Conservation (phyloP, 2,113 vertebrate genomes). For the Scomber japonicus region DNA sequence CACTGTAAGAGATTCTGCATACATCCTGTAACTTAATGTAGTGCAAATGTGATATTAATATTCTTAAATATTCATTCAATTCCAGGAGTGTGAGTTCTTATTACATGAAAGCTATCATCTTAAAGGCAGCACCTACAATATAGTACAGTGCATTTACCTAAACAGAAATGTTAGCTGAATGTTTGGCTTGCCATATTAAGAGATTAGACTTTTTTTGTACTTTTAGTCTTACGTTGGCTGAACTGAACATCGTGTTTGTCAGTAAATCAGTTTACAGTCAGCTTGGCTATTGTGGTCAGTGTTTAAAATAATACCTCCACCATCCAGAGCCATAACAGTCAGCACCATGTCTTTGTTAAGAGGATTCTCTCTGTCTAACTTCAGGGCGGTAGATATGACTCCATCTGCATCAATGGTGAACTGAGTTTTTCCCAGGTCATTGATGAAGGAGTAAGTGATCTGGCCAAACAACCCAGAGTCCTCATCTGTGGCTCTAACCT, state of each 20-base stretch:
- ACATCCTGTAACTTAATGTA: not conserved
- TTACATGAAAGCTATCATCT: not conserved
- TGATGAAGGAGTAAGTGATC: constrained; percentile 93
- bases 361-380: constrained; percentile 91
- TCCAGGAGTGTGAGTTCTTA: not conserved
- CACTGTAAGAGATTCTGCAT: not conserved
- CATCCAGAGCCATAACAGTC: constrained; percentile 93
- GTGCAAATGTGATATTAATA: constrained; percentile 10
- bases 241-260: not conserved
- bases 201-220: not conserved
- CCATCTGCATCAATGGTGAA: constrained; percentile 92
- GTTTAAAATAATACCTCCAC: constrained; percentile 84
- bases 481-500: constrained; percentile 92
- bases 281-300: not conserved
- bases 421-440: constrained; percentile 93
- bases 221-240: not conserved
- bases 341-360: constrained; percentile 91
- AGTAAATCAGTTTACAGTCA: not conserved
- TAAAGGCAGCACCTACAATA: not conserved
- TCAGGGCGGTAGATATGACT: constrained; percentile 90
- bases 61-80: constrained; percentile 4
- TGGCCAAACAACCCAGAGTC: constrained; percentile 93
- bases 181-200: not conserved
- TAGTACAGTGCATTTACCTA: not conserved
- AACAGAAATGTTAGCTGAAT: not conserved